Conservation (phyloP, 2,888 invertebrate genomes). For the Eristalis arbustorum region DNA sequence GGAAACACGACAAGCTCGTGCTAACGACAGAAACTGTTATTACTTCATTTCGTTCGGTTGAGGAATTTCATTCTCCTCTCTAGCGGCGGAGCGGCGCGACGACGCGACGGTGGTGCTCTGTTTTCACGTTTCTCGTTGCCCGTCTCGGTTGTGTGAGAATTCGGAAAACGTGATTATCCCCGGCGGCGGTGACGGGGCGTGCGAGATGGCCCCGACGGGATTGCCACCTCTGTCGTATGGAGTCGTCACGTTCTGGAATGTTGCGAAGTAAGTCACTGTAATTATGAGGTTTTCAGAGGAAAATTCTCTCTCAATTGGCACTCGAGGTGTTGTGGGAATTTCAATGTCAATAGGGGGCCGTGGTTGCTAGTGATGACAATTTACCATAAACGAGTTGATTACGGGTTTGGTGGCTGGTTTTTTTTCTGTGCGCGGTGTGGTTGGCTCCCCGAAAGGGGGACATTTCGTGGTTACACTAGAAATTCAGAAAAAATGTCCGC, state of each 20-base stretch:
- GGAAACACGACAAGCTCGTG: constrained; percentile 46
- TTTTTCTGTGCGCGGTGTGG: neutral
- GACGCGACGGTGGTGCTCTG: no score
- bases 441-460: no score
- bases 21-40: constrained; percentile 67
- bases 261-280: constrained; percentile 60
- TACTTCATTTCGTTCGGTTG: constrained; percentile 53
- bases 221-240: neutral
- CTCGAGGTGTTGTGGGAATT: constrained; percentile 33
- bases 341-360: constrained; percentile 7
- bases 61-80: constrained; percentile 8
- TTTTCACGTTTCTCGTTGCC: neutral
- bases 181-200: constrained; percentile 3
- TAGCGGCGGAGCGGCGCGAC: no score
- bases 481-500: no score
- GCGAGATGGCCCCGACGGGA: neutral
- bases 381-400: constrained; percentile 31
- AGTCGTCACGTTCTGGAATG: constrained; percentile 58
- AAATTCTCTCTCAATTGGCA: constrained; percentile 27
- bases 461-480: no score
- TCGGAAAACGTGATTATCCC: constrained; percentile 56
- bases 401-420: neutral
- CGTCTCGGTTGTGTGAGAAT: constrained; percentile 4
- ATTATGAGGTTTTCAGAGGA: constrained; percentile 62
- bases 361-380: constrained; percentile 16